Conservation (phyloP, 1,140 invertebrate species). For the Gryllus bimaculatus region DNA sequence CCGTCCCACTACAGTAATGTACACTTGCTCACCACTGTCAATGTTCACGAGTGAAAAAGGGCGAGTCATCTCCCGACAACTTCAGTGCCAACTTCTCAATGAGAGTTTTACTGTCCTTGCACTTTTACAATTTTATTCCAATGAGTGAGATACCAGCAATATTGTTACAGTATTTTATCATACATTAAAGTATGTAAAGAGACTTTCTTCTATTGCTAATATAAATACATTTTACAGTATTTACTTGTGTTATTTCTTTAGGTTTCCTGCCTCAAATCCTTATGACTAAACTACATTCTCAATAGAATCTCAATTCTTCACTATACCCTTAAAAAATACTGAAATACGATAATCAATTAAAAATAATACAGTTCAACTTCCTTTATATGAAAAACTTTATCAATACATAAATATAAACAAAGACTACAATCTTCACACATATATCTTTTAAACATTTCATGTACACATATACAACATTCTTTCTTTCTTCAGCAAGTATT, state of each 20-base stretch:
- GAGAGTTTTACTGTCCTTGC: constrained; percentile 10
- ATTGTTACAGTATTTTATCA: constrained; percentile 13
- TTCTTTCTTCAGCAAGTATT: no score
- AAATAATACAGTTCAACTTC: no score
- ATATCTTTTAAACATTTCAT: no score
- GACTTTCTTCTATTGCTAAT: constrained; percentile 7
- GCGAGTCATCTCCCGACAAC: not conserved
- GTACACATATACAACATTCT: no score
- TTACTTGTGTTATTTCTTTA: not conserved
- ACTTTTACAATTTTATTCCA: constrained; percentile 9
- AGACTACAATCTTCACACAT: no score
- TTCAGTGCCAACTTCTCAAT: constrained; percentile 12
- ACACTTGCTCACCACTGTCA: not conserved
- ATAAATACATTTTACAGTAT: constrained; percentile 14
- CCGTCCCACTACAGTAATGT: not conserved
- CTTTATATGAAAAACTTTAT: no score
- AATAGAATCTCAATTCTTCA: no score
- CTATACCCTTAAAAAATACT: no score
- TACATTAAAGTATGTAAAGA: constrained; percentile 10
- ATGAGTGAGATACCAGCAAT: constrained; percentile 9
- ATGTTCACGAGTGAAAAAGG: not conserved
- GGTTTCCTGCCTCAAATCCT: no score
- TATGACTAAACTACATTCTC: no score
- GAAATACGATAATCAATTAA: no score
- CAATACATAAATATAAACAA: no score